Percentiles rank a stretch among this genome's conserved stretches.
Conservation (phyloP, 2,797 vertebrate genomes). For the Steatocranus sp. region DNA sequence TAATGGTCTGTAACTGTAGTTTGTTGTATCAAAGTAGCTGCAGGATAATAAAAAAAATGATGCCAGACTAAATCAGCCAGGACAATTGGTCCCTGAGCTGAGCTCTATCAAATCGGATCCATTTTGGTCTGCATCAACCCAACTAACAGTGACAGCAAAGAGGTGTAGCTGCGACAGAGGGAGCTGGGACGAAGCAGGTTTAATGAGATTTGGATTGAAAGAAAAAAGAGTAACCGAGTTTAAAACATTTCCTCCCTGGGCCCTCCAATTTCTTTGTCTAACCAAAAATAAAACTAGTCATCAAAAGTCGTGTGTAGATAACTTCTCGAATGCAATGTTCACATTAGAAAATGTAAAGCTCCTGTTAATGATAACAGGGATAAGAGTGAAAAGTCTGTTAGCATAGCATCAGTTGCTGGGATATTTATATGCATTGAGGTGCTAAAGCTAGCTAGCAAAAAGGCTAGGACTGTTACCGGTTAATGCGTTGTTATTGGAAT, state of each 20-base stretch:
- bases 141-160: conserved; percentile 42
- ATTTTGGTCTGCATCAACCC: conserved; percentile 40
- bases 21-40: conserved; percentile 38
- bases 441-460: neutral
- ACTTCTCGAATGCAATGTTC: neutral
- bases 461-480: neutral
- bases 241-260: neutral
- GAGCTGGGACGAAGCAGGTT: conserved; percentile 27
- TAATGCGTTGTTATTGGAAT: neutral
- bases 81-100: conserved; percentile 34
- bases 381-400: neutral
- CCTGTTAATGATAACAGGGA: neutral
- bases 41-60: conserved; percentile 11
- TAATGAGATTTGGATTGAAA: conserved; percentile 27
- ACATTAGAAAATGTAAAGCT: neutral
- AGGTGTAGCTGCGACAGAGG: conserved; percentile 18
- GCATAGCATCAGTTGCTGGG: neutral
- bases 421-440: neutral
- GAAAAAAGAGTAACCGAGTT: neutral
- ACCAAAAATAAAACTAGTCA: neutral
- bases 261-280: neutral
- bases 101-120: conserved; percentile 37
- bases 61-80: conserved; percentile 38
- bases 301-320: neutral
- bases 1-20: conserved; percentile 41